Evolutionary conservation across 2,797 vertebrate species (phyloP).

Genomic region (Periparus ater): DNA sequence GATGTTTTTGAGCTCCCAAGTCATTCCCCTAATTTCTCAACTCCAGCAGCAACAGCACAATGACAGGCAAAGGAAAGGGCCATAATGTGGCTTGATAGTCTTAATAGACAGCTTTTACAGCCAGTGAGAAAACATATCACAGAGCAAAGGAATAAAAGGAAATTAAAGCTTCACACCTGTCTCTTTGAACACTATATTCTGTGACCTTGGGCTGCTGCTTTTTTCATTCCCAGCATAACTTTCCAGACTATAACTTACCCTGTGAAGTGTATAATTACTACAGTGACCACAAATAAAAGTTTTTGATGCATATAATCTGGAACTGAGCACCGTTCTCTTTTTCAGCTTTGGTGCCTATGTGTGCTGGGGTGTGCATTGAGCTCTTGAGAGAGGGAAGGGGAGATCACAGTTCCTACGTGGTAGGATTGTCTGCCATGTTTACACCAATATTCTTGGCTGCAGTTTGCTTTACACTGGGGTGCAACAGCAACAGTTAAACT

Average conservation of each 20-base stretch:
- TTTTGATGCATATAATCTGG: background rate
- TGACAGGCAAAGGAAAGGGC: background rate
- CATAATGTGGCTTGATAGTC: background rate
- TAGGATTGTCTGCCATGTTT: background rate
- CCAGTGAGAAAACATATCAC: background rate
- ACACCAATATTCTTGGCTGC: background rate
- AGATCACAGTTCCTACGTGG: background rate
- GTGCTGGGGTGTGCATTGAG: background rate
- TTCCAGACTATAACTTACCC: background rate
- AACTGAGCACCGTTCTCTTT: background rate
- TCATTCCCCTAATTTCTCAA: background rate
- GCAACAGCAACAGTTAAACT: background rate
- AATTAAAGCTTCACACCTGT: background rate
- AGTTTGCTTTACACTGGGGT: background rate
- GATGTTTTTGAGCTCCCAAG: background rate
- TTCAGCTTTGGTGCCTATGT: background rate
- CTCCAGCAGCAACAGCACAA: background rate
- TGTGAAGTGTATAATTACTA: background rate
- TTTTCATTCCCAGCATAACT: background rate
- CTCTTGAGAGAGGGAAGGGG: background rate
- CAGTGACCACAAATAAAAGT: background rate
- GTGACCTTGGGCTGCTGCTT: background rate
- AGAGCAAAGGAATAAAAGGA: background rate
- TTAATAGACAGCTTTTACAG: background rate
- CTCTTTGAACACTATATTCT: background rate